phyloP scores from a whole-genome alignment of 2,113 vertebrate species.

The Chunga burmeisteri region DNA sequence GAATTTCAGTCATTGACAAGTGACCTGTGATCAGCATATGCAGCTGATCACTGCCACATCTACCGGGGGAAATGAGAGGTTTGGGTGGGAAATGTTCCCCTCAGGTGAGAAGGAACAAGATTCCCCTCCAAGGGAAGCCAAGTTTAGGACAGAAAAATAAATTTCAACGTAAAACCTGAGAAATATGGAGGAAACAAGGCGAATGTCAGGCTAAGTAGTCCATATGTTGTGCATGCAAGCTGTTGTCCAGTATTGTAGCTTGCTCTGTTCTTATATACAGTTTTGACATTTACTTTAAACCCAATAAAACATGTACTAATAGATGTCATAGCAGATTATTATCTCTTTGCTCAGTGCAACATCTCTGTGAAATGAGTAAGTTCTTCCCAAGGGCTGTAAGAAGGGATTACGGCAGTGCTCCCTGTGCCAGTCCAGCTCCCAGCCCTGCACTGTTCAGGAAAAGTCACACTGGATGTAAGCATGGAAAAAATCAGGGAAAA shows the following conservation, averaged over 20 bases:
- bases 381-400: not conserved
- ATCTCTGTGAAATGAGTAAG: not conserved
- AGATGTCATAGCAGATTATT: not conserved
- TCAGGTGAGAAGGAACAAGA: not conserved
- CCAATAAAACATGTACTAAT: not conserved
- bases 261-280: not conserved
- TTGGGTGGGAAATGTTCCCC: not conserved
- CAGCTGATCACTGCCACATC: not conserved
- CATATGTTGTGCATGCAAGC: not conserved
- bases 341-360: not conserved
- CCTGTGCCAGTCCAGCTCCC: not conserved
- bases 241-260: not conserved
- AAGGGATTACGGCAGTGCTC: rapidly evolving
- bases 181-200: not conserved
- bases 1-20: not conserved
- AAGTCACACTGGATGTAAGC: not conserved
- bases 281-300: conserved; percentile 7
- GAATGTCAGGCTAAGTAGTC: not conserved
- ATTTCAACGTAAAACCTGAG: not conserved
- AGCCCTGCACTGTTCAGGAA: not conserved
- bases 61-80: not conserved
- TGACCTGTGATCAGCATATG: not conserved
- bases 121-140: not conserved
- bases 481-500: not conserved
- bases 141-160: not conserved